Evolutionary conservation across 2,888 invertebrate species (phyloP), one percentile per base, ranked within the genome.

Genomic region (Disparrhopalites patrizii): DNA sequence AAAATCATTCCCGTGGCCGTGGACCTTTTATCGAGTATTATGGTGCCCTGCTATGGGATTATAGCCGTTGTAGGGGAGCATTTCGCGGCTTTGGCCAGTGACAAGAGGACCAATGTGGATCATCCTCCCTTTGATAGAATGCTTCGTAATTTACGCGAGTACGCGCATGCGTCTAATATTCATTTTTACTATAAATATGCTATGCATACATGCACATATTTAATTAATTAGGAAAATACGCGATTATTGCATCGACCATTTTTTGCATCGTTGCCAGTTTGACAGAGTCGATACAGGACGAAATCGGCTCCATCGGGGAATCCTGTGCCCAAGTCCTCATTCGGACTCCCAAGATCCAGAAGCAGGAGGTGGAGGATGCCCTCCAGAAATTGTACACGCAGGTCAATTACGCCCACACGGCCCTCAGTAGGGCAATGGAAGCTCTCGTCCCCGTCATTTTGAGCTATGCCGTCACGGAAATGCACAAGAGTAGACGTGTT

Each of bases 341-440:
- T 1, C 43, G 69, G 27, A 68, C 69, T 13, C 67, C 67, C 3
- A 15, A 51, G 13, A n/a, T 68, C 10, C n/a, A 18, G 10, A 30
- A 56, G 13, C 31, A 65, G 8, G 20, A 51, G 20, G 66, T 68
- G n/a, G 55, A 65, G 2, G 58, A 68, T 1, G 23, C 28, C 2
- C 30, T 67, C 30, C 67, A 65, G 3, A 51, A 68, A 47, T 20
- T 70, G 13, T 65, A 40, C 31, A 10, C 43, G 3, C 69, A 72
- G 51, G 61, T 68, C 5, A 70, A 69, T 43, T 69, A 69, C 23
- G 74, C 70, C 1, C 56, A 69, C 4, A 67, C 66, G 20, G 40
- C 68, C 13, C 52, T 70, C 0, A 43, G 66, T 18, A 68, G 74
- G 66, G 68, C 65, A 7, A 67, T 68, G 15, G 68, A 71, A 47